phyloP scores from a whole-genome alignment of 2,888 invertebrate species.

The Lumbricus terrestris region DNA sequence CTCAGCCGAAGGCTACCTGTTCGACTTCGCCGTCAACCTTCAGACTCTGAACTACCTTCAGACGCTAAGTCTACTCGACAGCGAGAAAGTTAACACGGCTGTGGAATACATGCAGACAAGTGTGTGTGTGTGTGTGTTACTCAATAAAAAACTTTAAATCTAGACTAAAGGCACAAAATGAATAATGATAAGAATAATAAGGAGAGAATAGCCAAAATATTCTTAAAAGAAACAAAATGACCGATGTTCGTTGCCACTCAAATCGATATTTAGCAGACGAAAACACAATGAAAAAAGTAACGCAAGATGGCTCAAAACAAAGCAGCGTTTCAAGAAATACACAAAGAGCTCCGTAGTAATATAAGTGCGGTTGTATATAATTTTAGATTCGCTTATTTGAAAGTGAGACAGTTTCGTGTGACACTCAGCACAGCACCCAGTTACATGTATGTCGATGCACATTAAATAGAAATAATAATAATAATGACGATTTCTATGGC shows the following conservation, averaged over 20 bases:
- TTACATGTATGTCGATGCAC: too few species aligned
- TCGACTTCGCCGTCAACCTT: slow-evolving; percentile 93
- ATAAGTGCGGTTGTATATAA: too few species aligned
- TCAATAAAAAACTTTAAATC: neutral
- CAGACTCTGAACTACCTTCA: slow-evolving; percentile 85
- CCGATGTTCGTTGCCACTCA: neutral
- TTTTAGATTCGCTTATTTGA: too few species aligned
- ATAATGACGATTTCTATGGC: too few species aligned
- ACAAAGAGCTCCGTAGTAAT: too few species aligned
- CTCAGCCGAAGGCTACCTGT: slow-evolving; percentile 87
- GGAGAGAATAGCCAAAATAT: neutral
- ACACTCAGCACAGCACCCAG: too few species aligned
- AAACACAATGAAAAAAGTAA: too few species aligned
- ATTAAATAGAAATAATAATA: too few species aligned
- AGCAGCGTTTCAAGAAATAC: too few species aligned
- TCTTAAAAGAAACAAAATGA: neutral
- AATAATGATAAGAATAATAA: neutral
- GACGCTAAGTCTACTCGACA: slow-evolving; percentile 78
- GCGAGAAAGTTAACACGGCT: slow-evolving; percentile 74
- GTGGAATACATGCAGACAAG: slow-evolving; percentile 79
- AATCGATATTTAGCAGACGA: too few species aligned
- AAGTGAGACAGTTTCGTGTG: too few species aligned
- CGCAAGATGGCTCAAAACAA: too few species aligned
- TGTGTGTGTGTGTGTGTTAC: slow-evolving; percentile 44
- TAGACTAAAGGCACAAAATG: neutral